These are phyloP conservation scores for Pammene fasciana DNA, from an alignment of 2,888 invertebrate species.

Conservation along the genomic window DNA sequence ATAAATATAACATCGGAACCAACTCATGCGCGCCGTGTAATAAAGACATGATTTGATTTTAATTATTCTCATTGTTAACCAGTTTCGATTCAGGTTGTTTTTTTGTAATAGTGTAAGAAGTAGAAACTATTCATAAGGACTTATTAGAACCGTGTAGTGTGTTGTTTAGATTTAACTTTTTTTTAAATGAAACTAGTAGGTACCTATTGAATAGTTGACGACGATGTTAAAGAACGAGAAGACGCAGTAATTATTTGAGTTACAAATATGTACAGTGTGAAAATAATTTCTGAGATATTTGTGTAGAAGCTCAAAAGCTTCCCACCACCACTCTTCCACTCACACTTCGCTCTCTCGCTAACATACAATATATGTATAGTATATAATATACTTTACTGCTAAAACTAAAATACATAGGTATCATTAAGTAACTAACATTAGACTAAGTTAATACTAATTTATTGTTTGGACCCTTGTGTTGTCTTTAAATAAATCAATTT, in stretches of 20 bases:
- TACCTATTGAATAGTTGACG: slow-evolving; percentile 6
- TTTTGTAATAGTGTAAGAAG: slow-evolving; percentile 24
- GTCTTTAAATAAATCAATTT: too few species aligned
- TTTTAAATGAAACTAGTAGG: background rate
- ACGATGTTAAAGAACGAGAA: background rate
- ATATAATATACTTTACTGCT: too few species aligned
- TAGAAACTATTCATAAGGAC: slow-evolving; percentile 28
- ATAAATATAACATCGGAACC: slow-evolving; percentile 30
- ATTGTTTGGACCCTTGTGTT: too few species aligned
- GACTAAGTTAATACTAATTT: too few species aligned
- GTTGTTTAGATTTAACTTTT: slow-evolving; percentile 12
- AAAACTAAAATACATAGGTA: too few species aligned
- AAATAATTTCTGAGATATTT: background rate
- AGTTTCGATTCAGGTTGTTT: slow-evolving; percentile 24
- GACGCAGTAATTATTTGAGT: background rate
- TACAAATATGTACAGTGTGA: background rate
- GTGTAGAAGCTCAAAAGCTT: too few species aligned
- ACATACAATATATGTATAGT: too few species aligned
- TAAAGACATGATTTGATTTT: slow-evolving; percentile 34
- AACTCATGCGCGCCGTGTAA: slow-evolving; percentile 28
- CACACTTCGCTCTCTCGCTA: too few species aligned
- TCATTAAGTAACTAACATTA: too few species aligned
- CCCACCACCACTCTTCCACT: too few species aligned
- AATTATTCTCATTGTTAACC: slow-evolving; percentile 35
- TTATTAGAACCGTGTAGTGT: slow-evolving; percentile 17